Percentiles rank a stretch among this genome's conserved stretches.
phyloP scores from a whole-genome alignment of 2,113 vertebrate genomes.

The Mormyrus iriodes region DNA sequence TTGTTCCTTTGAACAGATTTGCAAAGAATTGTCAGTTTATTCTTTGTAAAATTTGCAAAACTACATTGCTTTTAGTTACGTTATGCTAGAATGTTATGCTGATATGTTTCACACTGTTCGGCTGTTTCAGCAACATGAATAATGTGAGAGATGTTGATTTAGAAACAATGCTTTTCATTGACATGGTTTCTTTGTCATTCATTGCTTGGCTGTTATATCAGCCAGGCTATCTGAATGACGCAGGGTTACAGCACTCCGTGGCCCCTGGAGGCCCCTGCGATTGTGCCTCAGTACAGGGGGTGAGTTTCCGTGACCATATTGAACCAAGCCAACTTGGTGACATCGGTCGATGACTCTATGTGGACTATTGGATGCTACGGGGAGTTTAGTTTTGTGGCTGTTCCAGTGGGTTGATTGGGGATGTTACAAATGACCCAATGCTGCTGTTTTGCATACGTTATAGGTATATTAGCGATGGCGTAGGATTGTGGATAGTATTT shows the following conservation, averaged over 20 bases:
- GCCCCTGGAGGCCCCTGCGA: neutral
- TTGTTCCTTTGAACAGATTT: neutral
- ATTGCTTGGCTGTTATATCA: neutral
- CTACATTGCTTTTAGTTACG: neutral
- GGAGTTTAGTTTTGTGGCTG: no score
- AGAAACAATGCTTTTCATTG: neutral
- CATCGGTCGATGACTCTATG: no score
- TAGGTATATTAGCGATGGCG: no score
- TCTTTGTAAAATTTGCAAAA: neutral
- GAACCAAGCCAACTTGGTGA: no score
- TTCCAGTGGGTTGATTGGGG: no score
- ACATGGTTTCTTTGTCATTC: neutral
- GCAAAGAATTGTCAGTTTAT: neutral
- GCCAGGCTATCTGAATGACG: neutral
- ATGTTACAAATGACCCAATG: no score
- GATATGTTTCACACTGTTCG: neutral
- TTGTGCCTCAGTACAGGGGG: neutral
- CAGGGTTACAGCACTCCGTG: no score
- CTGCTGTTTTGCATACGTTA: no score
- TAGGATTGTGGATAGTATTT: no score
- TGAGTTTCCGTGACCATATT: no score
- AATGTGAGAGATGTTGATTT: neutral
- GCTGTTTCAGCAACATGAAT: neutral
- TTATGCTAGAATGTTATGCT: neutral
- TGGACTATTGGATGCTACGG: no score